Conservation (phyloP, 2,888 invertebrate species). For the Cephus runcator region DNA sequence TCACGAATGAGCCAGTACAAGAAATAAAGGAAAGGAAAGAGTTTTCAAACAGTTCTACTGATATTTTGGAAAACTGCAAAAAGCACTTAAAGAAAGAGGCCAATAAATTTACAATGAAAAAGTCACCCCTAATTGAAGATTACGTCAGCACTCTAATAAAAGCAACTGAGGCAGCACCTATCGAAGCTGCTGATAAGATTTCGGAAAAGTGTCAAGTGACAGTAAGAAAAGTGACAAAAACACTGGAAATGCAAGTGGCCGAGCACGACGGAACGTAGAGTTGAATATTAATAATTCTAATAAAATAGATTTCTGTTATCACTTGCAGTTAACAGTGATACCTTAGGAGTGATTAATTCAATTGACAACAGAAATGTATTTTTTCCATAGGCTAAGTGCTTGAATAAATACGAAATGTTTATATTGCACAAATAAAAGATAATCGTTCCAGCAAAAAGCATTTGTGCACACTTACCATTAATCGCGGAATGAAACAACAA, state of each 20-base stretch:
- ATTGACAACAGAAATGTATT: background rate
- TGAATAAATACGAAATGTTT: background rate
- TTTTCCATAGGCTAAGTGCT: background rate
- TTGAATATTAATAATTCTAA: background rate
- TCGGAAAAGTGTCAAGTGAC: background rate
- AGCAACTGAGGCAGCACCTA: background rate
- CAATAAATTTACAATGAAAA: constrained; percentile 22
- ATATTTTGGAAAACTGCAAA: constrained; percentile 27
- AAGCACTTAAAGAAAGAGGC: constrained; percentile 27
- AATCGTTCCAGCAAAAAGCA: background rate
- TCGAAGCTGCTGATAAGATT: background rate
- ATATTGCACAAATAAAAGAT: background rate
- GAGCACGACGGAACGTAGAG: background rate
- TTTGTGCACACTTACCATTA: background rate
- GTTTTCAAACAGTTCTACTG: background rate
- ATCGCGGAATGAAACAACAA: background rate
- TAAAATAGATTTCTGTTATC: background rate
- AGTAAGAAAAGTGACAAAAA: constrained; percentile 26
- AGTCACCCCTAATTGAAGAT: constrained; percentile 34
- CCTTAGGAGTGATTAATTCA: background rate
- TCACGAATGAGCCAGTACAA: background rate
- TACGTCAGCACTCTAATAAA: constrained; percentile 29
- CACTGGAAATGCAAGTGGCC: constrained; percentile 40
- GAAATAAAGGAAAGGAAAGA: background rate
- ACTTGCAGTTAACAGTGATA: background rate